Evolutionary conservation across 2,888 invertebrate species (phyloP).

Genomic region (Anthoptus insignis): DNA sequence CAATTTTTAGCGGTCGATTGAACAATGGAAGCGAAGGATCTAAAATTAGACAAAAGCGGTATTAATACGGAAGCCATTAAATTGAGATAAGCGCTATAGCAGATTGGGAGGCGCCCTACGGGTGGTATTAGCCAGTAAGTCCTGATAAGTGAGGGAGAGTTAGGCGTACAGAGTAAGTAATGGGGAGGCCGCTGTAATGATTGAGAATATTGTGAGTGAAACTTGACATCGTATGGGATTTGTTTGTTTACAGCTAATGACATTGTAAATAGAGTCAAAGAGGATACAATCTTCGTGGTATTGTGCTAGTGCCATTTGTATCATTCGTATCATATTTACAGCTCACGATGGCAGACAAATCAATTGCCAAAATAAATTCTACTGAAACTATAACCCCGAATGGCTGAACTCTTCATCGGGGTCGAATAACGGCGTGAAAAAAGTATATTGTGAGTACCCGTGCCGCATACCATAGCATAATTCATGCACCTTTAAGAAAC

Average conservation of each 20-base stretch:
- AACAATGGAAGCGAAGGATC: slow-evolving; percentile 73
- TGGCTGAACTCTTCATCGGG: too few species aligned
- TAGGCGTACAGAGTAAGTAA: slow-evolving; percentile 37
- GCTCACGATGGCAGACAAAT: too few species aligned
- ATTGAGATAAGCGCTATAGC: slow-evolving; percentile 84
- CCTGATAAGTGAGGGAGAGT: slow-evolving; percentile 80
- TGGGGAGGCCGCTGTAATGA: slow-evolving; percentile 56
- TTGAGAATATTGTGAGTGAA: slow-evolving; percentile 21
- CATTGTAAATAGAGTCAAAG: too few species aligned
- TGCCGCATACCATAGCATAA: too few species aligned
- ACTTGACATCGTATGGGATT: neutral
- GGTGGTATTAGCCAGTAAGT: slow-evolving; percentile 82
- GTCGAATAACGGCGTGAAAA: too few species aligned
- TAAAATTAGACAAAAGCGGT: slow-evolving; percentile 85
- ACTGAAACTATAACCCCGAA: too few species aligned
- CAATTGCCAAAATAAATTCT: too few species aligned
- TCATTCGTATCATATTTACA: too few species aligned
- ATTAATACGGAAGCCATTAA: slow-evolving; percentile 86
- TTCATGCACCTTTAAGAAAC: too few species aligned
- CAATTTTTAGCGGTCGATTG: slow-evolving; percentile 80
- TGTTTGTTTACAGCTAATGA: neutral
- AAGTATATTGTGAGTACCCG: too few species aligned
- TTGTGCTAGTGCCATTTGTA: too few species aligned
- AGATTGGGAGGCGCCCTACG: slow-evolving; percentile 84
- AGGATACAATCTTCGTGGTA: too few species aligned